Evolutionary conservation across 1,140 invertebrate species (phyloP), one percentile per base, ranked within the genome.

Genomic region (Physella acuta): DNA sequence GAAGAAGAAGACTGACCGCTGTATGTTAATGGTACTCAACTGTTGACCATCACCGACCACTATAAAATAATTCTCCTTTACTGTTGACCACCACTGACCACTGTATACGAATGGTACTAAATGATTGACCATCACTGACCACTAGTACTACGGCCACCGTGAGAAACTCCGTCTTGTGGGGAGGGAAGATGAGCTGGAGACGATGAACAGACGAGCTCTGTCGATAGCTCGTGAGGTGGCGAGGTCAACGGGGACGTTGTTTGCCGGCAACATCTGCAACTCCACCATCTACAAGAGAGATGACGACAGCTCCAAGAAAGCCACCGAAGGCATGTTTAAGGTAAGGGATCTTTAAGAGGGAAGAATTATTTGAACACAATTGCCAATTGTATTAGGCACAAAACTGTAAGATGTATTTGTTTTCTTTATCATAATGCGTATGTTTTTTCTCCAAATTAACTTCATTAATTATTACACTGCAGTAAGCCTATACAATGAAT

Each of bases 81-180:
- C n/a, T n/a, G n/a, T n/a, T n/a, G n/a, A n/a, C n/a, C n/a, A n/a
- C n/a, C n/a, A n/a, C n/a, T n/a, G n/a, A n/a, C n/a, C n/a, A n/a
- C n/a, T n/a, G n/a, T n/a, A n/a, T n/a, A n/a, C n/a, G n/a, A n/a
- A n/a, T n/a, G n/a, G n/a, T n/a, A n/a, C n/a, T n/a, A n/a, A n/a
- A n/a, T n/a, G n/a, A n/a, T n/a, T n/a, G n/a, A n/a, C n/a, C n/a
- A n/a, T n/a, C n/a, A n/a, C n/a, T n/a, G n/a, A n/a, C n/a, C n/a
- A n/a, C n/a, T 61, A 82, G 81, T 84, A 82, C 68, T 83, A 79
- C 70, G 82, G 68, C 2, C 75, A 83, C 59, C 67, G 81, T 20
- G 75, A 79, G 49, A 80, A 79, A 49, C 67, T 82, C 14, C 66
- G 65, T n/a, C 34, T 70, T 2, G 72, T 78, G 26, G 82, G 81